Base-by-base conservation (phyloP, 2,888 invertebrate species). In the Dasypolia templi region DNA sequence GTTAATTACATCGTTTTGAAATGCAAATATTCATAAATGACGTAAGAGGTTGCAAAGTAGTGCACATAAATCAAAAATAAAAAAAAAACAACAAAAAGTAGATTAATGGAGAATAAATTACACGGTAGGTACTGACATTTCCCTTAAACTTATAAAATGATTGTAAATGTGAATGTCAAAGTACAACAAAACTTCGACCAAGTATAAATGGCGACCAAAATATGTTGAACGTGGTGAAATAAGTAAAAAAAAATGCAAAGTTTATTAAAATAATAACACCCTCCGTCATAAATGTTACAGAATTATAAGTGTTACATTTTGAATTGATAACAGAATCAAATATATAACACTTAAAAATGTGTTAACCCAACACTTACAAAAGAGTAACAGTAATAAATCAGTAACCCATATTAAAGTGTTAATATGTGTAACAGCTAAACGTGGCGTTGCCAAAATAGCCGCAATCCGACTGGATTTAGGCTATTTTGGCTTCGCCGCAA, bases 101-200 rank as follows among this genome's bases (percentile, higher is more conserved):
- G 65, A 86, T 75, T 87, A 85, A 82, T 85, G 66, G 72, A 77
- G 64, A 73, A 72, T 85, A 87, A 85, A 85, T 85, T 82, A 65
- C 61, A 75, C 32, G 35, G 63, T 63, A 44, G 35, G 63, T 63
- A 44, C 70, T 75, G 82, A 42, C 84, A 76, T 56, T 76, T 82
- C 72, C 87, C 85, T 86, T 82, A 86, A 76, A 79, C 75, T 86
- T 87, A 84, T 51, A 53, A 77, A 75, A 84, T 66, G 3, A 63
- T 72, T 29, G 29, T 11, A 82, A 85, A 87, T 85, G 85, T 73
- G 85, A 85, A 85, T 78, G 87, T 82, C 77, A 75, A 74, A 74
- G 58, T 51, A 75, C 61, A 58, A 68, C 42, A 29, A 61, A 75
- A 74, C 46, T 71, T 69, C 59, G 59, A 42, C 39, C 56, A n/a